Evolutionary conservation across 2,797 vertebrate genomes (phyloP).

Genomic region (Monodelphis domestica): DNA sequence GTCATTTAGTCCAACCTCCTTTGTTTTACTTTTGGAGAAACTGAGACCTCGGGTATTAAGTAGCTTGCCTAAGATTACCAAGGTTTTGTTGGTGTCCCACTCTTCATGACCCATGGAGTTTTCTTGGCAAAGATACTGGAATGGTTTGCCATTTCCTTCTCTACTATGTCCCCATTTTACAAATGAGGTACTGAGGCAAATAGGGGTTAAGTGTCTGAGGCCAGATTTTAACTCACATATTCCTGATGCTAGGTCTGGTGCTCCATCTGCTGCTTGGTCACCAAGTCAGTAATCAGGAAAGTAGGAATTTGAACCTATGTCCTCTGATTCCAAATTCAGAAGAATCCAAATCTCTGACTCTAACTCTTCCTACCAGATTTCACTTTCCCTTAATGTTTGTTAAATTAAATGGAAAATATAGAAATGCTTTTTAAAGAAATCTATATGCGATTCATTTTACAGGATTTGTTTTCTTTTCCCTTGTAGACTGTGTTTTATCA

Average conservation of each 20-base stretch:
- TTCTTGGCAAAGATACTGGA: too few species aligned
- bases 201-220: too few species aligned
- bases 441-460: slow-evolving; percentile 39
- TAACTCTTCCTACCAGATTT: background rate
- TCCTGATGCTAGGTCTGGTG: too few species aligned
- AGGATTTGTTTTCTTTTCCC: slow-evolving; percentile 62
- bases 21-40: background rate
- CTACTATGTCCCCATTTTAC: too few species aligned
- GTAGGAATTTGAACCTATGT: background rate
- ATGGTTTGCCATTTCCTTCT: too few species aligned
- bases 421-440: background rate
- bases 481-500: slow-evolving; percentile 83
- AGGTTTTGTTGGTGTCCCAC: too few species aligned
- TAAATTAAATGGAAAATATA: background rate
- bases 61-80: background rate
- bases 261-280: too few species aligned
- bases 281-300: background rate
- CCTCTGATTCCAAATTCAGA: background rate
- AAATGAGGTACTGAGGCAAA: too few species aligned
- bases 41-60: background rate
- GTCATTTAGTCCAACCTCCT: background rate
- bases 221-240: too few species aligned
- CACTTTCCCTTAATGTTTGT: background rate
- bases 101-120: too few species aligned
- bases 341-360: background rate